Conservation (phyloP, 2,113 vertebrate species). For the Scolopax mira region DNA sequence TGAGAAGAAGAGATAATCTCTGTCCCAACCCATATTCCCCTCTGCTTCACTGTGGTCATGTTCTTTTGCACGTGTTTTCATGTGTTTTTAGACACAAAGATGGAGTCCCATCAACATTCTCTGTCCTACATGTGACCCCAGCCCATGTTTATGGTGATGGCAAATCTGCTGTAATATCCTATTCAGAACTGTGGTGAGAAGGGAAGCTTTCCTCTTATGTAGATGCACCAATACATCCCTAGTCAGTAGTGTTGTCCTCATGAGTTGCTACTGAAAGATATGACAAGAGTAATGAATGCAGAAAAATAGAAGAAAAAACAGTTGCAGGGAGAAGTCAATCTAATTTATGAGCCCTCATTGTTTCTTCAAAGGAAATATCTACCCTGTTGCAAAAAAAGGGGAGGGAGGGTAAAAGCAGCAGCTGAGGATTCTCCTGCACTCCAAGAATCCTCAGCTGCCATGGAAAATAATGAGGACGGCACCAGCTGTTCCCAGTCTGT, state of each 20-base stretch:
- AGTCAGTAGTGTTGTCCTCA: not conserved
- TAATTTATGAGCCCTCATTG: slow-evolving; percentile 42
- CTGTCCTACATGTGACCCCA: not conserved
- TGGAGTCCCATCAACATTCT: not conserved
- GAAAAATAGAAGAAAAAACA: slow-evolving; percentile 40
- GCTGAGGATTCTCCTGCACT: slow-evolving; percentile 38
- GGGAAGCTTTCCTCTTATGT: not conserved
- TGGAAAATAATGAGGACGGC: slow-evolving; percentile 16
- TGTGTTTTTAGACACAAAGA: not conserved
- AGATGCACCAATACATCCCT: not conserved
- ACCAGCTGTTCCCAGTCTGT: slow-evolving; percentile 52
- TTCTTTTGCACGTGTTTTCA: not conserved
- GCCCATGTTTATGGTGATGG: not conserved
- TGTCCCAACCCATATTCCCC: not conserved
- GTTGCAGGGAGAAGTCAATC: not conserved
- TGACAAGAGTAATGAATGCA: not conserved
- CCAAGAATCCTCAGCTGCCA: slow-evolving; percentile 57
- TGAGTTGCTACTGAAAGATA: slow-evolving; percentile 10
- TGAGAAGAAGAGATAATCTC: not conserved
- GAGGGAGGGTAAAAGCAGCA: slow-evolving; percentile 24
- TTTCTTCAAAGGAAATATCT: slow-evolving; percentile 58
- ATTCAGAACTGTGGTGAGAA: not conserved
- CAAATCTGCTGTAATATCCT: not conserved
- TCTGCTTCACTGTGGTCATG: not conserved
- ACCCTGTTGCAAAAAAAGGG: not conserved